phyloP scores from a whole-genome alignment of 2,113 vertebrate genomes.

The Montifringilla adamsi region DNA sequence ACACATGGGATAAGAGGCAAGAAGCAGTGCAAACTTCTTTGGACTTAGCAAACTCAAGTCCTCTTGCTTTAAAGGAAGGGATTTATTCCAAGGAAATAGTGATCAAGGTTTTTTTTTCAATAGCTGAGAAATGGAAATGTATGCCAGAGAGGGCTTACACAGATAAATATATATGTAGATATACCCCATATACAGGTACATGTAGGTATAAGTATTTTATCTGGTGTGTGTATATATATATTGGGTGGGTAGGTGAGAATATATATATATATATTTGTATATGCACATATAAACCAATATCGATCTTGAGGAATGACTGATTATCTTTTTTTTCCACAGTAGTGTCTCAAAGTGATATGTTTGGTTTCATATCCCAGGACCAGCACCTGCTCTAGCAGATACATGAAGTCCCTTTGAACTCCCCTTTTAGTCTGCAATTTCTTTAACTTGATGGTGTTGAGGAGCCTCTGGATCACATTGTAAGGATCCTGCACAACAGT shows the following conservation, averaged over 20 bases:
- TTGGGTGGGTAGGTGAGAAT: background rate
- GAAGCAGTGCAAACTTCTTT: background rate
- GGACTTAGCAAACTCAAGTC: background rate
- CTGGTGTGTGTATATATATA: background rate
- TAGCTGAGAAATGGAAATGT: background rate
- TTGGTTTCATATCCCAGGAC: background rate
- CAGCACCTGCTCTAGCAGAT: fast-evolving
- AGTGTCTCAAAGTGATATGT: background rate
- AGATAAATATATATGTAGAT: background rate
- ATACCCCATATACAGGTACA: too few species aligned
- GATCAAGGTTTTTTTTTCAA: background rate
- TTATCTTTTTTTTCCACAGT: background rate
- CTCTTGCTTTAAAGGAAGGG: background rate
- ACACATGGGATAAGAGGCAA: background rate
- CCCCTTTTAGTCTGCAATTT: background rate
- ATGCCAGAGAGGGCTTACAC: background rate
- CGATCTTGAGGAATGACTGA: background rate
- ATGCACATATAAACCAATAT: background rate
- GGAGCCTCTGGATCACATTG: background rate
- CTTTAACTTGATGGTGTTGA: background rate
- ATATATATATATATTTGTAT: background rate
- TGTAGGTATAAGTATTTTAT: background rate
- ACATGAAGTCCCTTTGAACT: background rate
- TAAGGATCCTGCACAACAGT: background rate
- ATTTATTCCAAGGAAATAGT: background rate